phyloP scores from a whole-genome alignment of 2,888 invertebrate genomes.

The Acanthosepion esculentum region DNA sequence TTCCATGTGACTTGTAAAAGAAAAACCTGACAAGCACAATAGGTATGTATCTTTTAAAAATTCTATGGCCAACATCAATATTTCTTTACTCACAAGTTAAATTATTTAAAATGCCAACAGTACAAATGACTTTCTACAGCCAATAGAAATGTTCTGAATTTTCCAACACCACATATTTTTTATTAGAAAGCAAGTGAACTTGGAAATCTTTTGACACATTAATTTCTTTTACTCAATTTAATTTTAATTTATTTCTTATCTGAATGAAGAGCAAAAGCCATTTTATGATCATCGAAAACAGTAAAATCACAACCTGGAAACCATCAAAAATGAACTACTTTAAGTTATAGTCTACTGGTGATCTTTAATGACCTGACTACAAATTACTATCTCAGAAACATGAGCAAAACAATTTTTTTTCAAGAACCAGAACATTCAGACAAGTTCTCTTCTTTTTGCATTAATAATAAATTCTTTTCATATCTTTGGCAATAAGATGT shows the following conservation, averaged over 20 bases:
- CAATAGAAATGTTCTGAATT: background rate
- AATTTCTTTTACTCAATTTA: background rate
- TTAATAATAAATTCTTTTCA: background rate
- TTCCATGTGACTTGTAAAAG: no score
- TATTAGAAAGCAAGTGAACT: background rate
- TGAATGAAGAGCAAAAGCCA: background rate
- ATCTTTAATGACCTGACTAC: conserved; percentile 2
- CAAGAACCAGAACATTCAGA: background rate
- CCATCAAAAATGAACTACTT: background rate
- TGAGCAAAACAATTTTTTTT: background rate
- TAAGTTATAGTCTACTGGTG: background rate
- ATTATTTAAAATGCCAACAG: background rate
- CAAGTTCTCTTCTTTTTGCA: background rate
- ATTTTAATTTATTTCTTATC: conserved; percentile 9
- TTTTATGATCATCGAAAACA: no score
- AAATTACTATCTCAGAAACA: conserved; percentile 10
- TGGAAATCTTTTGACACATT: background rate
- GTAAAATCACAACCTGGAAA: background rate
- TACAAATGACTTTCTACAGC: background rate
- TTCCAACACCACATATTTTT: background rate
- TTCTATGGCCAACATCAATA: background rate
- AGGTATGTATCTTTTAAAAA: background rate
- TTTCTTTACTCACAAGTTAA: background rate
- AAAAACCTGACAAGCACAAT: no score
- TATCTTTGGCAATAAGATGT: conserved; percentile 4